Conservation (phyloP, 2,113 vertebrate genomes). For the Jacana jacana region DNA sequence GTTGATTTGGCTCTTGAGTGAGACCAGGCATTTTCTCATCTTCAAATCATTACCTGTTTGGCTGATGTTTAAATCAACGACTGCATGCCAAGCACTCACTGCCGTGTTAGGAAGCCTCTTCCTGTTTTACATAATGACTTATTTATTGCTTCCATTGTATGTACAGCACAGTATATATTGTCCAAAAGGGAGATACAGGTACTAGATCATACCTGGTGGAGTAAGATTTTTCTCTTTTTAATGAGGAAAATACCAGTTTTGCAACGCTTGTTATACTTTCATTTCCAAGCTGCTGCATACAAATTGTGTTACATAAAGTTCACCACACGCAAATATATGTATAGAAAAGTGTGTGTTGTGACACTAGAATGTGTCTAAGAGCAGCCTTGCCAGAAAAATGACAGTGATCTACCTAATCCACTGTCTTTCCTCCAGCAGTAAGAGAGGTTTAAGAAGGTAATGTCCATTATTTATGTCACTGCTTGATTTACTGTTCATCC, state of each 20-base stretch:
- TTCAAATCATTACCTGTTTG: constrained; percentile 38
- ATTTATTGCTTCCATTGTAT: constrained; percentile 36
- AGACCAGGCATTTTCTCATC: constrained; percentile 27
- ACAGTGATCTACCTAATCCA: not conserved
- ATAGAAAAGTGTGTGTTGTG: not conserved
- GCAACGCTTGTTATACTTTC: not conserved
- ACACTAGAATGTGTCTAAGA: not conserved
- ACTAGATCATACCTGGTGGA: not conserved
- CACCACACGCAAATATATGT: not conserved
- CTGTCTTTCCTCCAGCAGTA: not conserved
- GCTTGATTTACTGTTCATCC: not conserved
- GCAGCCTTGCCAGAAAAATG: not conserved
- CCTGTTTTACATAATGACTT: constrained; percentile 3
- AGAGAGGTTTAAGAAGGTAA: not conserved
- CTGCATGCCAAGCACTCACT: not conserved
- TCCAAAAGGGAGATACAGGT: not conserved
- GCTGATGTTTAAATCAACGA: constrained; percentile 31
- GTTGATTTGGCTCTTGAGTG: constrained; percentile 7
- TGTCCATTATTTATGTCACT: not conserved
- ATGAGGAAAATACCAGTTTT: constrained; percentile 8
- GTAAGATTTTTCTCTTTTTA: constrained; percentile 36
- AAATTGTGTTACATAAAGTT: not conserved
- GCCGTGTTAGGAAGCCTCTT: not conserved
- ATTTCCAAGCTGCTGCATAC: not conserved
- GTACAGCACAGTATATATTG: not conserved